Evolutionary conservation across 2,888 invertebrate genomes (phyloP).

Genomic region (Callimorpha dominula): DNA sequence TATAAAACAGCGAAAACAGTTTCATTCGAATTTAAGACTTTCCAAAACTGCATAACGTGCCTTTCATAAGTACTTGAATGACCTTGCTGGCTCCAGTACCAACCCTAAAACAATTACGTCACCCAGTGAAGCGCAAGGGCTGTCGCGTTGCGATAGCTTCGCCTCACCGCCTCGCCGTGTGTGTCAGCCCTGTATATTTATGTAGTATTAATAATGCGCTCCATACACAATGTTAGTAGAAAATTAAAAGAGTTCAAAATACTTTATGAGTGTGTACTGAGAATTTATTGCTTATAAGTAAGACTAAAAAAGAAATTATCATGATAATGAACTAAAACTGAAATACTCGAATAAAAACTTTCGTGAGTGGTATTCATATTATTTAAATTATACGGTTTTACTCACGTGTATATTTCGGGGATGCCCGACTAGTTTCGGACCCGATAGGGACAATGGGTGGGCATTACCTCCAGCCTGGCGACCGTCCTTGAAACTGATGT

Average conservation of each 20-base stretch:
- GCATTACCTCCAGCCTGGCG: too few relatives aligned
- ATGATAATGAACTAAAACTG: not conserved
- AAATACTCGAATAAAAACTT: too few relatives aligned
- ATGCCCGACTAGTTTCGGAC: too few relatives aligned
- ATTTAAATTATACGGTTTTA: too few relatives aligned
- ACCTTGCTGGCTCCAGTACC: constrained; percentile 5
- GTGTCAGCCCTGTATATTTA: constrained; percentile 54
- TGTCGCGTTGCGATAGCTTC: constrained; percentile 59
- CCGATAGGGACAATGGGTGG: too few relatives aligned
- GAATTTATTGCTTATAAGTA: not conserved
- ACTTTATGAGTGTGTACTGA: not conserved
- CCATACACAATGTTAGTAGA: constrained; percentile 12
- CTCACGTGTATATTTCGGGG: too few relatives aligned
- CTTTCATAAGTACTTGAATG: not conserved
- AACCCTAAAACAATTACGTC: constrained; percentile 48
- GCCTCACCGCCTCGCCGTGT: constrained; percentile 39
- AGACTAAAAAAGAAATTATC: not conserved
- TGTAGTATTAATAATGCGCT: constrained; percentile 50
- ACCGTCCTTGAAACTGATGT: too few relatives aligned
- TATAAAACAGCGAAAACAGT: not conserved
- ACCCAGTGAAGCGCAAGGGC: constrained; percentile 52
- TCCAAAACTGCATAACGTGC: not conserved
- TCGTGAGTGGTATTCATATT: too few relatives aligned
- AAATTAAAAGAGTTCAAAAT: constrained; percentile 8
- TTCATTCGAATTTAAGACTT: not conserved